Evolutionary conservation across 1,140 invertebrate species (phyloP).

Genomic region (Diabrotica virgifera): DNA sequence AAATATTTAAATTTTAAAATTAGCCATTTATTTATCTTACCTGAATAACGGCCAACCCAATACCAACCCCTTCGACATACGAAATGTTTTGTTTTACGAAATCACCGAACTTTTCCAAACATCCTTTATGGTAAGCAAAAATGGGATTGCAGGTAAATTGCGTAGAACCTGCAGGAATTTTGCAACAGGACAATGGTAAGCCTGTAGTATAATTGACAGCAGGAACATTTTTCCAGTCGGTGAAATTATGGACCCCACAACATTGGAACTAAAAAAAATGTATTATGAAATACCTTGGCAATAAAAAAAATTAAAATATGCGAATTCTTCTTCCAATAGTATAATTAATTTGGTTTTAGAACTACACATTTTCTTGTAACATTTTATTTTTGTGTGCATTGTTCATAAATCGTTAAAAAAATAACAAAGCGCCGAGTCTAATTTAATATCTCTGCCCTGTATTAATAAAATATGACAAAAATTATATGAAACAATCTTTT

Average conservation of each 20-base stretch:
- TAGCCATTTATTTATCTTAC: slow-evolving; percentile 46
- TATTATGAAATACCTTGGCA: background rate
- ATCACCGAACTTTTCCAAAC: slow-evolving; percentile 57
- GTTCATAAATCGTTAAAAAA: no score
- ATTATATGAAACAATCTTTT: no score
- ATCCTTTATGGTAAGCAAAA: slow-evolving; percentile 51
- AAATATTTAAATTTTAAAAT: no score
- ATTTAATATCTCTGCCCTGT: no score
- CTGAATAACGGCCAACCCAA: slow-evolving; percentile 74
- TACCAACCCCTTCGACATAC: slow-evolving; percentile 69
- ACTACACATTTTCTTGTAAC: background rate
- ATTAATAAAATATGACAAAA: no score
- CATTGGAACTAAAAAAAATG: slow-evolving; percentile 62
- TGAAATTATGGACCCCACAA: slow-evolving; percentile 61
- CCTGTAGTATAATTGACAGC: slow-evolving; percentile 7
- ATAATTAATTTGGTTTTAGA: no score
- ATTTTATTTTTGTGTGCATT: background rate
- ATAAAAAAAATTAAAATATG: no score
- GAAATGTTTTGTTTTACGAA: slow-evolving; percentile 66
- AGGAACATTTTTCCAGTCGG: slow-evolving; percentile 57
- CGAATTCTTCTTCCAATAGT: no score
- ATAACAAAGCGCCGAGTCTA: no score
- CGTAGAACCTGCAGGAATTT: slow-evolving; percentile 47
- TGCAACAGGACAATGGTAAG: slow-evolving; percentile 65
- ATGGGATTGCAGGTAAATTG: slow-evolving; percentile 45